Evolutionary conservation across 1,140 invertebrate species (phyloP), one percentile per base, ranked within the genome.

Genomic region (Hycleus phaleratus): DNA sequence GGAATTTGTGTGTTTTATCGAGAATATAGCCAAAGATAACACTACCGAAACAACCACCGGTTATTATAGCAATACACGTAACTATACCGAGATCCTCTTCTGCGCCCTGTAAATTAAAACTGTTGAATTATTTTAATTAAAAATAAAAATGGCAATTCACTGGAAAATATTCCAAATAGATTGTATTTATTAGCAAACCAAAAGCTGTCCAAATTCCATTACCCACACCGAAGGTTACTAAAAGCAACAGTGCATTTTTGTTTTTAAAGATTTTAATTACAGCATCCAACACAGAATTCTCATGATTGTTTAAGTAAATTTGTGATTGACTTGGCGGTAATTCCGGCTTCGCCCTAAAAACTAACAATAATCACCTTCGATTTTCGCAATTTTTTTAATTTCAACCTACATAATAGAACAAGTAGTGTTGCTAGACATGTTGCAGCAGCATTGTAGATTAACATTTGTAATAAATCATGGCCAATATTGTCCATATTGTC

Each of bases 321-420:
- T 73, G 71, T 1, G 68, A 68, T 39, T 70, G 61, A 69, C 78
- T 82, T 3, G 85, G 84, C 8, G 85, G 82, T 3, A 72, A 61
- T 24, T 68, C 63, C 1, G 85, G 85, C 56, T 73, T 72, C 38
- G 81, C 76, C 58, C 77, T 71, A 68, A 86, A 86, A 62, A 83
- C 82, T 82, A 66, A 59, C 49, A 18, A 57, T 4, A 32, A 32
- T 5, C 4, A 32, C 4, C 32, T 2, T 5, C 32, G 7, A 4
- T 5, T 7, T 32, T 4, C 7, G 32, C 4, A 3, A 32, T 3
- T 32, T 4, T 32, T 5, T 1, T 5, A 32, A 32, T 32, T 32
- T 32, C 1, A 5, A 77, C 76, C 75, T 78, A 89, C 86, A 76
- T 40, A 83, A 62, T 32, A 86, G n/a, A 32, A 85, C 76, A 2